Percentiles rank a stretch among this genome's conserved stretches.
Conservation (phyloP, 1,140 invertebrate species). For the Plectrocnemia conspersa region DNA sequence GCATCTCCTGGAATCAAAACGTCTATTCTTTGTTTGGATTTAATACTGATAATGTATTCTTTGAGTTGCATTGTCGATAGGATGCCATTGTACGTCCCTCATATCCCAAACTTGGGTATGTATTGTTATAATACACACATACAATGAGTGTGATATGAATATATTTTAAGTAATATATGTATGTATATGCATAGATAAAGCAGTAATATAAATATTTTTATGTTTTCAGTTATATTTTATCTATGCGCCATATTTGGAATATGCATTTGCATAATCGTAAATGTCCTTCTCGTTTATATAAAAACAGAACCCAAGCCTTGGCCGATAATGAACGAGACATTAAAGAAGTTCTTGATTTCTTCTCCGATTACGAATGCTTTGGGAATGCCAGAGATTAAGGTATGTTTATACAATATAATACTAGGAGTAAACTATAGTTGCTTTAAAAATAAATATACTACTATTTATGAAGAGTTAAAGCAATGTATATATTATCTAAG, state of each 20-base stretch:
- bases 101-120: constrained; percentile 25
- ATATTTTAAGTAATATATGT: not conserved
- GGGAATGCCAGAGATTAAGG: constrained; percentile 12
- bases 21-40: constrained; percentile 12
- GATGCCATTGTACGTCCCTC: constrained; percentile 16
- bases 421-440: not conserved
- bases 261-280: constrained; percentile 22
- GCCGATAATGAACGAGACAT: constrained; percentile 6
- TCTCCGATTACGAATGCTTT: not conserved
- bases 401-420: constrained; percentile 6
- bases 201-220: not conserved
- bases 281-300: constrained; percentile 13
- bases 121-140: too few relatives aligned
- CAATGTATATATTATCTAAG: too few relatives aligned
- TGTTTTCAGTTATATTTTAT: constrained; percentile 29
- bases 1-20: constrained; percentile 12
- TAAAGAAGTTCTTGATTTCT: constrained; percentile 11
- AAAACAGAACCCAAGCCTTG: not conserved
- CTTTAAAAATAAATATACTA: too few relatives aligned
- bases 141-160: not conserved
- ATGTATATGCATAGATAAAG: not conserved
- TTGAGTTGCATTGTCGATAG: constrained; percentile 17
- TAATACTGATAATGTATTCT: constrained; percentile 20
- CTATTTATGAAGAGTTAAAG: too few relatives aligned
- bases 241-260: constrained; percentile 20